Conservation (phyloP, 2,797 vertebrate genomes). For the Nannoperca australis region DNA sequence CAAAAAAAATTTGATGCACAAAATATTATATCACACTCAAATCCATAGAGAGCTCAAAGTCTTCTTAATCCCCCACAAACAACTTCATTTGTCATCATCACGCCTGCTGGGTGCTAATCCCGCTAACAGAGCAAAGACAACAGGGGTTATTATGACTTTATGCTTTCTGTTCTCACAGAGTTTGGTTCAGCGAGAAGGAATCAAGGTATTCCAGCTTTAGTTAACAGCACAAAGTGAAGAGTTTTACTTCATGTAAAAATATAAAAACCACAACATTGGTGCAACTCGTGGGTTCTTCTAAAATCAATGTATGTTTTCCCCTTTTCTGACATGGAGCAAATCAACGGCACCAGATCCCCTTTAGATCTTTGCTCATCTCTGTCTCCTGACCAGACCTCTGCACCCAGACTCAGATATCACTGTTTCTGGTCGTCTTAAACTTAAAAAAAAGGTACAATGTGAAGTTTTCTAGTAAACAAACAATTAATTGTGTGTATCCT, state of each 20-base stretch:
- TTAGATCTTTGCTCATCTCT: background rate
- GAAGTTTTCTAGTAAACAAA: background rate
- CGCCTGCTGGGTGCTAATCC: constrained; percentile 70
- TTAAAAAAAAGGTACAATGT: too few relatives aligned
- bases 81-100: constrained; percentile 84
- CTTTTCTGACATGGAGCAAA: background rate
- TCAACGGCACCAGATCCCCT: background rate
- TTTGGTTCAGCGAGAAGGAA: background rate
- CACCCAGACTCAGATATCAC: background rate
- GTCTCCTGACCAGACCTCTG: background rate
- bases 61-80: constrained; percentile 83
- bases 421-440: background rate
- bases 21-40: constrained; percentile 83
- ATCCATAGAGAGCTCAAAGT: constrained; percentile 83
- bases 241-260: too few relatives aligned
- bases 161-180: background rate
- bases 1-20: constrained; percentile 70
- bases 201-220: background rate
- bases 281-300: background rate
- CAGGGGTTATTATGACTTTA: constrained; percentile 37
- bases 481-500: background rate
- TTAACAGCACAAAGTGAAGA: background rate
- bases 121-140: constrained; percentile 42
- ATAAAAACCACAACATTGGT: background rate
- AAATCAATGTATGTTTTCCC: background rate